Percentiles rank a stretch among this genome's conserved stretches.
These are phyloP conservation scores for Mechanitis mazaeus DNA, from an alignment of 2,888 invertebrate species.

Conservation along the genomic window DNA sequence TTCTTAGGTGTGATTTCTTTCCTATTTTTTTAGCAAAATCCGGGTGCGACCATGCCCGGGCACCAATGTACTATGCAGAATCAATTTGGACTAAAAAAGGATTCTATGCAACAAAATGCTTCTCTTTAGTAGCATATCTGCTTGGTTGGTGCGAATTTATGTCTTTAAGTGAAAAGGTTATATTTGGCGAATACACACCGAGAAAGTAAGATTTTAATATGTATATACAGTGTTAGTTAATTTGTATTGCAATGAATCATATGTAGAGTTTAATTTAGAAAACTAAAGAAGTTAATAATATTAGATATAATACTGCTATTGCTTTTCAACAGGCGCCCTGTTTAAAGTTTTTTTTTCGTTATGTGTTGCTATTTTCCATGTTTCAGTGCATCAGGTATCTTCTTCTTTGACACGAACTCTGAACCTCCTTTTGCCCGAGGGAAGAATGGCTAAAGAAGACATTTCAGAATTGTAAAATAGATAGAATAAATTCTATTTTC, in stretches of 20 bases:
- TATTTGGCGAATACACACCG: conserved; percentile 72
- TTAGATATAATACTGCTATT: neutral
- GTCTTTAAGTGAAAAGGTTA: conserved; percentile 47
- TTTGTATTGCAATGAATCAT: too few relatives aligned
- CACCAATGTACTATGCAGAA: conserved; percentile 77
- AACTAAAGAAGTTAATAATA: too few relatives aligned
- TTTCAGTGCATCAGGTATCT: conserved; percentile 67
- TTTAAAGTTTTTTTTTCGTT: neutral
- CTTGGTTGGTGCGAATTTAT: conserved; percentile 68
- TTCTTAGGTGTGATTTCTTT: too few relatives aligned
- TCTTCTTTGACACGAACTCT: conserved; percentile 68
- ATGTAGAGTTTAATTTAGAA: too few relatives aligned
- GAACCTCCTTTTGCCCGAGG: conserved; percentile 63
- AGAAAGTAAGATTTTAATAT: conserved; percentile 51
- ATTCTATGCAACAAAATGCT: conserved; percentile 76
- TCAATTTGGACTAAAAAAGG: conserved; percentile 70
- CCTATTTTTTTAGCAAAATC: conserved; percentile 57
- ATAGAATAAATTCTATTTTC: neutral
- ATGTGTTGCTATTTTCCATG: conserved; percentile 20
- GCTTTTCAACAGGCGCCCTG: neutral
- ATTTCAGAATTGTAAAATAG: neutral
- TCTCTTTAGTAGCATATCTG: conserved; percentile 70
- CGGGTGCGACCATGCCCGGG: conserved; percentile 78
- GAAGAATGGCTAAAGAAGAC: neutral
- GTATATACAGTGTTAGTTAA: neutral